Evolutionary conservation across 2,797 vertebrate genomes (phyloP), one percentile per base, ranked within the genome.

Genomic region (Hippocampus kuda): DNA sequence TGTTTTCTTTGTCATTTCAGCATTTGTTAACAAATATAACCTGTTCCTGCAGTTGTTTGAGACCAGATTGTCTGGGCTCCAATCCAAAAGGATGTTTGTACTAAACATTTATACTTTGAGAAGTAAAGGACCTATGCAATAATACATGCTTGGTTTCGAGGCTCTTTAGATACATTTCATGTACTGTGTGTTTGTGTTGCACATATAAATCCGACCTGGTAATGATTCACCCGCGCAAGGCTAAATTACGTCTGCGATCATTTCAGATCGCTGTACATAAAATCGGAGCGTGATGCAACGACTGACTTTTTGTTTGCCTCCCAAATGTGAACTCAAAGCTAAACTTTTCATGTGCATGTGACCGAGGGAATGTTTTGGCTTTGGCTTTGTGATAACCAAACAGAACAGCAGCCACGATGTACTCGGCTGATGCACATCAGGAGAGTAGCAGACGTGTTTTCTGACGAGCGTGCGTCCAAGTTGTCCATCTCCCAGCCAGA

Each of bases 101-200:
- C 73, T 80, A 71, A 72, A 68, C 70, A 81, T 82, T 88, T 76
- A 79, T 86, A 86, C 76, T 67, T 81, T 85, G 82, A 74, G 69
- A 86, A 90, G 89, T 89, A 90, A 91, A 89, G 68, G 80, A 70
- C 77, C 82, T 87, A 84, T 86, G 76, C 42, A 41, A 77, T 76
- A 65, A 73, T 59, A 67, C 70, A 66, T 60, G 8, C 6, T 38
- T 38, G 34, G 34, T 38, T 38, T 38, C 7, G 7, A 38, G 34
- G 7, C 34, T 71, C 71, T 83, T 66, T 81, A 67, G 49, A 51
- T 20, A 20, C 49, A 67, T 24, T 42, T 16, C 41, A 24, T 20
- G 5, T 24, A 44, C 59, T 46, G 12, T 46, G 5, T 44, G 42
- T 46, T 42, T 46, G 62, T 64, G 62, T 38, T n/a, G 46, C 5